Percentiles rank a stretch among this genome's conserved stretches.
Evolutionary conservation across 2,113 vertebrate genomes (phyloP).

Genomic region (Benitochromis conjunctus): DNA sequence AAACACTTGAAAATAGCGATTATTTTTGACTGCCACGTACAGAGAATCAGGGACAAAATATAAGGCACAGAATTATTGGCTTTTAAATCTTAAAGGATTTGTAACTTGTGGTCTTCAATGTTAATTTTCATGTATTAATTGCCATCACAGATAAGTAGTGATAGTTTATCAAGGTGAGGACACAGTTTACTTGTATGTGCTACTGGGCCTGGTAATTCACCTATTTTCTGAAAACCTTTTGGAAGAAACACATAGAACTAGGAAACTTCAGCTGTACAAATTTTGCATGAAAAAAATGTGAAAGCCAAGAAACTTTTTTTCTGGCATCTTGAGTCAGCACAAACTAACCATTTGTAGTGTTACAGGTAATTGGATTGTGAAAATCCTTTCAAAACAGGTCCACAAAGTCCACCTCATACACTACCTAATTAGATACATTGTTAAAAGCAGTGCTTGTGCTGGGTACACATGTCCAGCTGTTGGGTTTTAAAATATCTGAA

Average conservation of each 20-base stretch:
- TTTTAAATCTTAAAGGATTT: neutral
- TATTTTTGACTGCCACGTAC: neutral
- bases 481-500: neutral
- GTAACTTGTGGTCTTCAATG: neutral
- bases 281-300: no score
- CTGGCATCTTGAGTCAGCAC: neutral
- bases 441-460: neutral
- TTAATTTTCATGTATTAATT: neutral
- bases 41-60: neutral
- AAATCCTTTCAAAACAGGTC: neutral
- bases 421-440: neutral
- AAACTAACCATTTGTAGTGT: accelerated
- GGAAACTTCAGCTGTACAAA: neutral
- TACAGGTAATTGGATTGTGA: neutral
- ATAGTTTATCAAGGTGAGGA: neutral
- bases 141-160: neutral
- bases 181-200: neutral
- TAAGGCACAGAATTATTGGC: neutral
- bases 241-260: neutral
- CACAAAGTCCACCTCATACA: neutral
- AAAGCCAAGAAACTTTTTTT: no score
- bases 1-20: neutral
- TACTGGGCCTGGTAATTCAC: neutral
- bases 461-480: neutral
- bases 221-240: neutral